Evolutionary conservation across 1,140 invertebrate species (phyloP), one percentile per base, ranked within the genome.

Genomic region (Chymomyza costata): DNA sequence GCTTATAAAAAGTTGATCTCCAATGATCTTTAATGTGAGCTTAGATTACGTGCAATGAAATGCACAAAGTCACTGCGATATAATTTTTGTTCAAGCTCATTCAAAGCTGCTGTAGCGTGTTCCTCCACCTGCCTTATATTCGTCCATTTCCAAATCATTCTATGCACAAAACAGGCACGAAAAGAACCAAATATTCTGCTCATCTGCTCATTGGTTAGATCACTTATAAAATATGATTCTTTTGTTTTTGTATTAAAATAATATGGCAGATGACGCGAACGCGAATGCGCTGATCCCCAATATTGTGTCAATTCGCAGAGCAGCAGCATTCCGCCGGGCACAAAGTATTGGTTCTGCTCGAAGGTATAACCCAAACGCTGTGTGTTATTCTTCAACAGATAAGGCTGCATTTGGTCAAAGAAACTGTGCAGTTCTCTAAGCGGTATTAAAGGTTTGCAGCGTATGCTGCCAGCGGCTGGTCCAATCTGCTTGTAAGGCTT

Each of bases 401-500:
- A 52, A 11, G 46, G 60, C 18, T n/a, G 46, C 80, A 76, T 89
- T 86, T 82, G 85, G 28, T 87, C 65, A 83, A 90, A 89, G 21
- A 90, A 78, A 13, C 86, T 56, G 5, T 83, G 61, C 31, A 90
- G 71, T 13, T 89, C 65, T 56, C 88, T 86, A 14, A 90, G 61
- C 43, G 85, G 71, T 58, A 87, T 90, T n/a, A 91, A 71, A 52
- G 88, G 84, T 70, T 93, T 93, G n/a, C 89, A 88, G 31, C 90
- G 86, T 11, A 93, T 84, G 16, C 87, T 87, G n/a, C 11, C 11
- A 5, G 16, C 25, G 19, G 11, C 13, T 14, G 30, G 52, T n/a
- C n/a, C n/a, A n/a, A n/a, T n/a, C 13, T 38, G 38, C 18, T 87
- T 78, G 17, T 82, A 88, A 2, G 88, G 86, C 76, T 92, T 93